phyloP scores from a whole-genome alignment of 2,888 invertebrate genomes.

The Eristalinus aeneus region DNA sequence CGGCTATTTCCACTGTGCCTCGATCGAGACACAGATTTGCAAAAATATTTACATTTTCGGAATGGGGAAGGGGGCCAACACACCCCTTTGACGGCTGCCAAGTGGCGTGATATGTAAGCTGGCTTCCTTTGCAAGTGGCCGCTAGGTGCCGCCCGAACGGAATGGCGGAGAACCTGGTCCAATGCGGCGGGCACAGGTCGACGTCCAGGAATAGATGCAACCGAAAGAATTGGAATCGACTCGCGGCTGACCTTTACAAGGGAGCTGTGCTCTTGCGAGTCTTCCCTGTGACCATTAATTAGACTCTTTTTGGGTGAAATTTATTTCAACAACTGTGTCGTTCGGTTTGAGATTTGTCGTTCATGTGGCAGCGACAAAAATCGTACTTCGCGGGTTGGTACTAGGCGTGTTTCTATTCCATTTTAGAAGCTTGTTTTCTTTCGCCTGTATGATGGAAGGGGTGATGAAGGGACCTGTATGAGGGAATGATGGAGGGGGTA shows the following conservation, averaged over 20 bases:
- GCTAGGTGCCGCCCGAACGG: background rate
- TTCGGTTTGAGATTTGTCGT: background rate
- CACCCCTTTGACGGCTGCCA: background rate
- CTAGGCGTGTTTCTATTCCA: too few species aligned
- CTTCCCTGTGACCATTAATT: background rate
- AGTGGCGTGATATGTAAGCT: background rate
- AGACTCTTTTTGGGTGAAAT: background rate
- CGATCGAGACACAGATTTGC: background rate
- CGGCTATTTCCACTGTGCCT: constrained; percentile 2
- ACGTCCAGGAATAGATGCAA: constrained; percentile 48
- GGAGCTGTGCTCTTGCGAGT: background rate
- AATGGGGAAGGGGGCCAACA: background rate
- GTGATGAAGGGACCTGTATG: too few species aligned
- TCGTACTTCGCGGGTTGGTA: too few species aligned
- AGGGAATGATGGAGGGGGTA: too few species aligned
- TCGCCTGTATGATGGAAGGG: too few species aligned
- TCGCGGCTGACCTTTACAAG: constrained; percentile 22
- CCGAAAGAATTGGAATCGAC: constrained; percentile 27
- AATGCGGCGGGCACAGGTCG: background rate
- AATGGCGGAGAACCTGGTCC: background rate
- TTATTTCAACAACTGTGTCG: background rate
- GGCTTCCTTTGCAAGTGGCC: background rate
- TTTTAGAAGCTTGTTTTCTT: too few species aligned
- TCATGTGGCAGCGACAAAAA: background rate
- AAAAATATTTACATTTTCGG: background rate